phyloP scores from a whole-genome alignment of 2,888 invertebrate genomes.

The Byasa hedistus region DNA sequence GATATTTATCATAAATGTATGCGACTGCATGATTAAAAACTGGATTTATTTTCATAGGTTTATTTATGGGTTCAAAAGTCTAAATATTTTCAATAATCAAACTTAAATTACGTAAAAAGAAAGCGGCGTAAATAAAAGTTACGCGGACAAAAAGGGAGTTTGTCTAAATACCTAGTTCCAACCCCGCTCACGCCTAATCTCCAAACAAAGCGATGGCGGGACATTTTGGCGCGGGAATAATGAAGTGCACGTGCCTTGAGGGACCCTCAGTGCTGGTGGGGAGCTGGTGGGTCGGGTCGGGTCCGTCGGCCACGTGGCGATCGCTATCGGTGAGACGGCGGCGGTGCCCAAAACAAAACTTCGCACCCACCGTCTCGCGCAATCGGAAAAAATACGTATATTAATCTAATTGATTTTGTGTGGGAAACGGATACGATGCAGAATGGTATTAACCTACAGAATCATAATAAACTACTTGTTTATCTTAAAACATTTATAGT shows the following conservation, averaged over 20 bases:
- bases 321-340: constrained; percentile 58
- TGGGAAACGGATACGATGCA: constrained; percentile 16
- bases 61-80: too few species aligned
- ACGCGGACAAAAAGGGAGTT: constrained; percentile 36
- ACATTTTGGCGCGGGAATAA: constrained; percentile 79
- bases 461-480: too few species aligned
- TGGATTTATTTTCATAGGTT: too few species aligned
- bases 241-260: constrained; percentile 71
- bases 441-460: too few species aligned
- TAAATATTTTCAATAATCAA: neutral
- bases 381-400: constrained; percentile 10
- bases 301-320: constrained; percentile 68
- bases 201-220: constrained; percentile 75
- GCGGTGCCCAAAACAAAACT: constrained; percentile 57
- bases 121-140: constrained; percentile 32
- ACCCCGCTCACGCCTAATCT: constrained; percentile 73
- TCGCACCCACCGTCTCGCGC: constrained; percentile 10
- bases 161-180: constrained; percentile 37
- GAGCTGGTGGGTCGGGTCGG: constrained; percentile 28
- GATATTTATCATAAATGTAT: too few species aligned
- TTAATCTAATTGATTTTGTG: constrained; percentile 26
- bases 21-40: too few species aligned
- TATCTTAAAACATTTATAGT: too few species aligned
- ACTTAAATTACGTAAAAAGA: constrained; percentile 20
- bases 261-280: constrained; percentile 32